Base-by-base conservation (phyloP, 2,113 vertebrate genomes). In the Willisornis vidua region DNA sequence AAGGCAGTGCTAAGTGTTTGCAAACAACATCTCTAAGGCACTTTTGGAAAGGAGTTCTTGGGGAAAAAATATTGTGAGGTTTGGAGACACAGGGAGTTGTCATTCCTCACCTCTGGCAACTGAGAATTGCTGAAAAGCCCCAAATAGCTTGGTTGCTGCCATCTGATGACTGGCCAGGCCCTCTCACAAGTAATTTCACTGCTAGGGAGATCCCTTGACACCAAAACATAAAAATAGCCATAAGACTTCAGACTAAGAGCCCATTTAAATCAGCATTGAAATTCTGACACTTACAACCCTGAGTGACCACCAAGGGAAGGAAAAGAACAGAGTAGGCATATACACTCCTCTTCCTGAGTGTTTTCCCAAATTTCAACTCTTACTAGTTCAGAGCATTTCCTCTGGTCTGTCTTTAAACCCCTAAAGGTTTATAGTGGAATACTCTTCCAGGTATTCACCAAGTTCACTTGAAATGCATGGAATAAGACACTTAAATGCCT, bases 261-360 rank as follows among this genome's bases (percentile, higher is more conserved):
- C 35, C 0, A 1, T 74, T 62, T 66, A 87, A 91, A 65, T n/a
- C 61, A 65, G 9, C 33, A 85, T 66, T 55, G 46, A 73, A 71
- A 39, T n/a, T 39, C 37, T 59, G 45, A 55, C 7, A 22, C 5
- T 83, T 55, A n/a, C 0, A 3, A 33, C 26, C 39, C 29, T 0
- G 0, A 68, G 26, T 17, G 33, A 49, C 31, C 23, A 54, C 24
- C 33, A 74, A 54, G 19, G 43, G 55, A 91, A 81, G 24, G 31
- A 80, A 65, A 84, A 74, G 7, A 87, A 22, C 6, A n/a, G 9
- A 23, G 6, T 25, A 61, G 46, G 9, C 10, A 29, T 12, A 26
- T 14, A 49, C 0, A 3, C 24, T 87, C 16, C 10, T 71, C 66
- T 89, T 54, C 37, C 37, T 62, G 12, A 9, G 24, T 19, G 12